phyloP scores from a whole-genome alignment of 2,888 invertebrate species.

The Napeogenes sylphis region DNA sequence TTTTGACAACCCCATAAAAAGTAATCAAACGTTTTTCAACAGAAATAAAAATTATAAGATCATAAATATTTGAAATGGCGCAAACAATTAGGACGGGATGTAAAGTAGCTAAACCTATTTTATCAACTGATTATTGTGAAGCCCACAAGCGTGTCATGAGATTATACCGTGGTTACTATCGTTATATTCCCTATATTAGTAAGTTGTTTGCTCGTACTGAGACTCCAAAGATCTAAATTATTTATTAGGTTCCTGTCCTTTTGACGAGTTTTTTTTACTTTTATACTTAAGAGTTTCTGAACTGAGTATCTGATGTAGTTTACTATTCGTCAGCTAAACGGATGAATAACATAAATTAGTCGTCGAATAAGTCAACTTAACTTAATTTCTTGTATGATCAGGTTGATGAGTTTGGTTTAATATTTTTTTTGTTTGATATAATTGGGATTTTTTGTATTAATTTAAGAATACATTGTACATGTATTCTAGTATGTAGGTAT shows the following conservation, averaged over 20 bases:
- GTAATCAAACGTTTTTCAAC: background rate
- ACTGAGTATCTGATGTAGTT: no score
- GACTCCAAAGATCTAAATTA: no score
- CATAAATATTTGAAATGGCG: constrained; percentile 34
- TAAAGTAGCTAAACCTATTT: constrained; percentile 87
- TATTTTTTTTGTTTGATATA: no score
- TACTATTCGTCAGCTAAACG: no score
- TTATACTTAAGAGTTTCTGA: background rate
- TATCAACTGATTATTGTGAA: constrained; percentile 86
- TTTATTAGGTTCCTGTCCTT: no score
- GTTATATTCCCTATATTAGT: constrained; percentile 92
- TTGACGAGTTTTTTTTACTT: background rate
- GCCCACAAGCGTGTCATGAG: constrained; percentile 88
- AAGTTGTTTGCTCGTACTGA: constrained; percentile 46
- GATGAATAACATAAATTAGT: no score
- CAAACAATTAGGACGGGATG: constrained; percentile 38
- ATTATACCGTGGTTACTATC: constrained; percentile 93
- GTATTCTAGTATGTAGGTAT: no score
- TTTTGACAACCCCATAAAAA: constrained; percentile 1
- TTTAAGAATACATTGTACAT: no score
- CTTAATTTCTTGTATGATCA: no score
- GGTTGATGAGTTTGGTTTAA: no score
- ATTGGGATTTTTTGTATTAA: no score
- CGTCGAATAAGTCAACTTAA: no score
- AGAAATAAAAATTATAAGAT: background rate